Percentiles rank a stretch among this genome's conserved stretches.
These are phyloP conservation scores for Notodonta dromedarius DNA, from an alignment of 2,888 invertebrate species.

Conservation along the genomic window DNA sequence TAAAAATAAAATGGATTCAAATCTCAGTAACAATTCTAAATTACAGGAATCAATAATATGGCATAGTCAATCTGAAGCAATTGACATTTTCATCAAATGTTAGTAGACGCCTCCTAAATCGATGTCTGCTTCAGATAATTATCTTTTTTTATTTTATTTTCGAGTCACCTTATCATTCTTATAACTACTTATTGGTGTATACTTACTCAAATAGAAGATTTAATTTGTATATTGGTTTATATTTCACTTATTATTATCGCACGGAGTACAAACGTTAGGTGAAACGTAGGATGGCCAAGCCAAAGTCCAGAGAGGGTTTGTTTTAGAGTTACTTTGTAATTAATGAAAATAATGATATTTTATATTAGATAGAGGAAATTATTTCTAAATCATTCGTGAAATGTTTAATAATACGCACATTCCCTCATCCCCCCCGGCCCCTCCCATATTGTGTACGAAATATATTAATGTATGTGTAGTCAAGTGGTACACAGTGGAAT, in stretches of 20 bases:
- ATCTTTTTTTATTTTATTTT: not conserved
- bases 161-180: not conserved
- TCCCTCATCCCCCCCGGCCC: constrained; percentile 3
- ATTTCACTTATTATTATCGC: constrained; percentile 57
- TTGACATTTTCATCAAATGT: not conserved
- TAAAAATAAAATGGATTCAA: not conserved
- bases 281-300: constrained; percentile 50
- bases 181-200: not conserved
- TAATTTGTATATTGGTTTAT: constrained; percentile 9
- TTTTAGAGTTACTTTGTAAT: constrained; percentile 60
- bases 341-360: constrained; percentile 48
- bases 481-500: constrained; percentile 28
- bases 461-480: constrained; percentile 29
- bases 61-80: not conserved
- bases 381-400: constrained; percentile 38
- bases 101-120: no score
- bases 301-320: constrained; percentile 56
- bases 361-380: constrained; percentile 67
- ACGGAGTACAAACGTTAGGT: constrained; percentile 36
- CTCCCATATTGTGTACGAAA: constrained; percentile 16
- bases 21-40: not conserved
- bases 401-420: constrained; percentile 46
- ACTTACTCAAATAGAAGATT: not conserved
- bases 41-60: not conserved
- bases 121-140: no score